These are phyloP conservation scores for Syrista parreyssii DNA, from an alignment of 2,888 invertebrate genomes.

Conservation along the genomic window DNA sequence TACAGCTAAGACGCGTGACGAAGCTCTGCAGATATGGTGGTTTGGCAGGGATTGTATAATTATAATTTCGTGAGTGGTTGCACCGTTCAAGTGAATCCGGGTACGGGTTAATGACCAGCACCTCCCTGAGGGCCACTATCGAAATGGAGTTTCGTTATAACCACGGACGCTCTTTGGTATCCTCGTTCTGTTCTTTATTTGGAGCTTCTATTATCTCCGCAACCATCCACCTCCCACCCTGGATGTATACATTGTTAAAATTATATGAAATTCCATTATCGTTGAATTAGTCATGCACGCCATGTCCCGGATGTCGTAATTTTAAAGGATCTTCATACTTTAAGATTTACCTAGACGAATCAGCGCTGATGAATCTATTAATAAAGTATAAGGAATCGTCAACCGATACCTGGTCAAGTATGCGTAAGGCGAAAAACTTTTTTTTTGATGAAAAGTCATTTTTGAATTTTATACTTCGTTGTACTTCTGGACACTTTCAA, in stretches of 20 bases:
- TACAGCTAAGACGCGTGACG: neutral
- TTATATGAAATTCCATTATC: slow-evolving; percentile 31
- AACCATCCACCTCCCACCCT: neutral
- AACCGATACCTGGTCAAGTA: neutral
- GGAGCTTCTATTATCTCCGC: neutral
- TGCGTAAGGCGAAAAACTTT: neutral
- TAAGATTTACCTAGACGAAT: neutral
- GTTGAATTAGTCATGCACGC: slow-evolving; percentile 35
- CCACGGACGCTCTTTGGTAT: neutral
- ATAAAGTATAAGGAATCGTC: neutral
- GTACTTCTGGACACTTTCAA: neutral
- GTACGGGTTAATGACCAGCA: slow-evolving; percentile 29
- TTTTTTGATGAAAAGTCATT: neutral
- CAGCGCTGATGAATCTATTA: neutral
- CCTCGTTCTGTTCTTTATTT: neutral
- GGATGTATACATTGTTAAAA: neutral
- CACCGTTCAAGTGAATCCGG: slow-evolving; percentile 9
- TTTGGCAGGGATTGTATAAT: neutral
- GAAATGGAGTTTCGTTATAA: slow-evolving; percentile 7
- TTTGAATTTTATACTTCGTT: neutral
- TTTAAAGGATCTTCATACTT: neutral
- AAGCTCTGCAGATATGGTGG: neutral
- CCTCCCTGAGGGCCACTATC: slow-evolving; percentile 15
- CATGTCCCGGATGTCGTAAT: neutral
- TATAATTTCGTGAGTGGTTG: slow-evolving; percentile 1